phyloP scores from a whole-genome alignment of 2,888 invertebrate species.

The Papilio protenor region DNA sequence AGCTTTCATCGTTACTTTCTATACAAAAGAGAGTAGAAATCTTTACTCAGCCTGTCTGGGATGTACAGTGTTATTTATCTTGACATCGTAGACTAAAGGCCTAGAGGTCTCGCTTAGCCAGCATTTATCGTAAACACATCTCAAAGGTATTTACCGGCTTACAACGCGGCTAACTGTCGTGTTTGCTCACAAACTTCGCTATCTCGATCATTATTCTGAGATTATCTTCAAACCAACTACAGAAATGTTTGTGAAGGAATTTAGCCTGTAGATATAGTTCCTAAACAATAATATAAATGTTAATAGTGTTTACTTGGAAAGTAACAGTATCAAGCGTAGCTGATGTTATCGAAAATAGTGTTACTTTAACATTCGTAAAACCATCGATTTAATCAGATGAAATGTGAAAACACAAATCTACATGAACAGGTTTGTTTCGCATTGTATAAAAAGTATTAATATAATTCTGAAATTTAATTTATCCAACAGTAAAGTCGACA shows the following conservation, averaged over 20 bases:
- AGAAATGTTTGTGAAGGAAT: conserved; percentile 4
- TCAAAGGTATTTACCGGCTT: conserved; percentile 5
- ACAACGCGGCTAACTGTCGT: neutral
- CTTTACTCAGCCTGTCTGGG: neutral
- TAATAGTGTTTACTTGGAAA: neutral
- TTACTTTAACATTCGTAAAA: neutral
- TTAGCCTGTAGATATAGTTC: neutral
- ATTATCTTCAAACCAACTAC: conserved; percentile 1
- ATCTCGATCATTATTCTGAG: conserved; percentile 6
- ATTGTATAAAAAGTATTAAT: too few species aligned
- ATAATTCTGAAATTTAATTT: too few species aligned
- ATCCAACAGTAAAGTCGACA: too few species aligned
- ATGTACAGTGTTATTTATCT: conserved; percentile 7
- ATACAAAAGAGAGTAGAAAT: conserved; percentile 1
- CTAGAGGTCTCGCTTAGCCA: neutral
- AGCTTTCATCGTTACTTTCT: neutral
- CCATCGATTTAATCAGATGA: too few species aligned
- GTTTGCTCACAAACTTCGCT: conserved; percentile 21
- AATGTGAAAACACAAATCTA: too few species aligned
- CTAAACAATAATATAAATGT: neutral
- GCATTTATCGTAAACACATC: conserved; percentile 13
- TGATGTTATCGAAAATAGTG: neutral
- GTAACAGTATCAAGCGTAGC: too few species aligned
- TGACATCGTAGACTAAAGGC: conserved; percentile 12
- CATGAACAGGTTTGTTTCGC: too few species aligned